Base-by-base conservation (phyloP, 2,888 invertebrate species). In the Mythimna lalbum region DNA sequence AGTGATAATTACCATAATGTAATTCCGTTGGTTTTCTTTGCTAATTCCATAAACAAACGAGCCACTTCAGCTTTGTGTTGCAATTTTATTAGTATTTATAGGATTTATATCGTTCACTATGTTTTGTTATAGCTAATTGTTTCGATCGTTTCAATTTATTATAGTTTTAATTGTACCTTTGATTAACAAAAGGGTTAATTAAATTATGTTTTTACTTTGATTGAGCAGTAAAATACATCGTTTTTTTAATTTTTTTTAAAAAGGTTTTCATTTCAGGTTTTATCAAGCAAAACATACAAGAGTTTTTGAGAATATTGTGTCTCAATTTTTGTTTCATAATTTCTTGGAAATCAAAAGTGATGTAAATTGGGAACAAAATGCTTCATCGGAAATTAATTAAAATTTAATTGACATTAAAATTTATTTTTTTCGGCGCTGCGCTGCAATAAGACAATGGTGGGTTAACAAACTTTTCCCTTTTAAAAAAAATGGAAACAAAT, bases 1-100 rank as follows among this genome's bases (percentile, higher is more conserved):
- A 79, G 69, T 69, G 80, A 62, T 82, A 69, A 79, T 82, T 73
- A 69, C 80, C 53, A 56, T 82, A 82, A 82, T 73, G 61, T 79
- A 82, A 73, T 80, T 63, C 49, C 39, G 21, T n/a, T 68, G 62
- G 55, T 79, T 68, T 67, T 65, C 67, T 79, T 79, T 72, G 62
- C 68, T 65, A 79, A 82, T 78, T 82, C 62, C 55, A 79, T 82
- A 73, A 82, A 78, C 62, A 78, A 78, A 70, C 49, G 63, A 69
- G 23, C 65, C 74, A 61, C 59, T 84, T 70, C 43, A 70, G 68
- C 73, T 65, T 59, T 57, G 33, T 52, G 50, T 56, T 75, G 70
- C 66, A 73, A 75, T 63, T 47, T 57, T 53, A 64, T 75, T 75
- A 78, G 52, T 76, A 66, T 76, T 76, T 79, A 82, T 83, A 71